These are phyloP conservation scores for Chionodraco myersi DNA, from an alignment of 2,113 vertebrate species.

Conservation along the genomic window DNA sequence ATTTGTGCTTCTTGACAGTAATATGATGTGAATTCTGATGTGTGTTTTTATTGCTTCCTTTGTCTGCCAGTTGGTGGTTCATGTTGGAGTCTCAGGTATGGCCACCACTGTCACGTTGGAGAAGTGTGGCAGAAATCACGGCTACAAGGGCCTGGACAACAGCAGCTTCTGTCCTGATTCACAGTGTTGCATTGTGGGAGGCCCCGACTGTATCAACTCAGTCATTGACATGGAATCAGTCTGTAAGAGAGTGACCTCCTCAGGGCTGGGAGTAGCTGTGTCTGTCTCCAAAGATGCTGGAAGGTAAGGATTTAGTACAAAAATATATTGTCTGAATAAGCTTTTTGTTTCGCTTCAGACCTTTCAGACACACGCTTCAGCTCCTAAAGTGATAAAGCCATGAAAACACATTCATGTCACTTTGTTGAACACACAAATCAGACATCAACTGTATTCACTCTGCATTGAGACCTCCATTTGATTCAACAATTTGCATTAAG, in stretches of 20 bases:
- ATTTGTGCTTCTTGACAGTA: not conserved
- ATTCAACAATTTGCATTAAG: not conserved
- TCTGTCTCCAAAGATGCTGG: slow-evolving; percentile 95
- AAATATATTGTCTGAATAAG: not conserved
- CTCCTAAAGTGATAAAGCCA: not conserved
- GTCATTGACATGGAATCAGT: slow-evolving; percentile 94
- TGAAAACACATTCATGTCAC: not conserved
- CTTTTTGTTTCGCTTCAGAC: not conserved
- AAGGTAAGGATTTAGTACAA: slow-evolving; percentile 81
- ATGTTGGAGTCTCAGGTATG: slow-evolving; percentile 96
- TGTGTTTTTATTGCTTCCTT: slow-evolving; percentile 12
- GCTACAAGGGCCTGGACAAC: slow-evolving; percentile 94
- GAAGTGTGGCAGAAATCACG: slow-evolving; percentile 94
- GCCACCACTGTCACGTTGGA: slow-evolving; percentile 94
- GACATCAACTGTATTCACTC: not conserved
- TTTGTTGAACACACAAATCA: not conserved
- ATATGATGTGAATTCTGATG: slow-evolving; percentile 3
- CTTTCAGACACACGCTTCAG: not conserved
- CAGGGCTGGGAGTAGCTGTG: slow-evolving; percentile 89
- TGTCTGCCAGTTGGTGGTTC: slow-evolving; percentile 89
- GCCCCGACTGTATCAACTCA: slow-evolving; percentile 92
- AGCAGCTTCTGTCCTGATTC: slow-evolving; percentile 92
- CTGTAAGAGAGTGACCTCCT: slow-evolving; percentile 85
- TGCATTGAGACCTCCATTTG: not conserved
- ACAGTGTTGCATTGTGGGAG: slow-evolving; percentile 92